Evolutionary conservation across 2,888 invertebrate species (phyloP).

Genomic region (Melanargia galathea): DNA sequence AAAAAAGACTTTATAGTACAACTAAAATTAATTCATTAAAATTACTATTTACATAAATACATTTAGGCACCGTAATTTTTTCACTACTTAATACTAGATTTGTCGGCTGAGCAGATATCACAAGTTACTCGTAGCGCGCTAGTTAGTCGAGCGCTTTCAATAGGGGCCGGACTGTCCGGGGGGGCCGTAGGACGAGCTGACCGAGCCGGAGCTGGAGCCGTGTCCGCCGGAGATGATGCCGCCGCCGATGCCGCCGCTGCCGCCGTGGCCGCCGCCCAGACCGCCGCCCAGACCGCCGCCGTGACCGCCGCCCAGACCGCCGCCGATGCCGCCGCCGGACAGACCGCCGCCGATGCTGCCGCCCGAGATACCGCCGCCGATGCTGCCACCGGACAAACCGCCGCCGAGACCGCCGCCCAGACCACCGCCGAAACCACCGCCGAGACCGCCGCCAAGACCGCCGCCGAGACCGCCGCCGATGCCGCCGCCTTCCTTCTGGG

Average conservation of each 20-base stretch:
- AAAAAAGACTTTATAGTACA: conserved; percentile 79
- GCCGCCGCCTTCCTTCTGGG: conserved; percentile 82
- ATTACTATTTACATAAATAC: conserved; percentile 83
- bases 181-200: conserved; percentile 84
- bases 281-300: conserved; percentile 56
- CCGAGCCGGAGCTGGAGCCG: conserved; percentile 58
- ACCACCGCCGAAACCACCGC: conserved; percentile 51
- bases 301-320: conserved; percentile 48
- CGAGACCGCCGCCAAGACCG: conserved; percentile 46
- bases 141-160: conserved; percentile 68
- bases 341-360: conserved; percentile 46
- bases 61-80: conserved; percentile 83
- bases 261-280: conserved; percentile 51
- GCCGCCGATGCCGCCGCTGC: conserved; percentile 52
- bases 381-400: conserved; percentile 46
- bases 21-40: conserved; percentile 78
- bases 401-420: conserved; percentile 55
- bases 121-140: conserved; percentile 61
- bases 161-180: conserved; percentile 87
- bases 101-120: conserved; percentile 80
- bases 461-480: conserved; percentile 48
- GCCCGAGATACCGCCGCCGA: conserved; percentile 48
- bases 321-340: conserved; percentile 47
- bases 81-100: conserved; percentile 78
- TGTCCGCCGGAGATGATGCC: conserved; percentile 56